Evolutionary conservation across 2,113 vertebrate species (phyloP).

Genomic region (Gymnocephalus cernua): DNA sequence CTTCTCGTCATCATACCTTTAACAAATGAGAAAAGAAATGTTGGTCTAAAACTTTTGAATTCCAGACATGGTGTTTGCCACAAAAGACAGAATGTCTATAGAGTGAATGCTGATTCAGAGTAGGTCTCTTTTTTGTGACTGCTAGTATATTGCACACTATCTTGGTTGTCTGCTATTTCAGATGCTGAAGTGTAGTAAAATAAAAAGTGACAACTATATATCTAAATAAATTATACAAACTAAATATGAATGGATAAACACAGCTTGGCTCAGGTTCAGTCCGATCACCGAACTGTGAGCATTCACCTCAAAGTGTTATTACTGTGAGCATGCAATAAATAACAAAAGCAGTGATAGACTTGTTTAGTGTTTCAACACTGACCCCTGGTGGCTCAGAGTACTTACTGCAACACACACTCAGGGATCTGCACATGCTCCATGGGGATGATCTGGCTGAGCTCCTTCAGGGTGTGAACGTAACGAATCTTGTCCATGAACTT

Average conservation of each 20-base stretch:
- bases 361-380: constrained; percentile 11
- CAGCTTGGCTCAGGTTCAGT: background rate
- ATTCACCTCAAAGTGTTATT: background rate
- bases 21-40: constrained; percentile 31
- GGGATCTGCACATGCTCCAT: constrained; percentile 98
- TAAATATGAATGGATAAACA: background rate
- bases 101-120: background rate
- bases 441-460: constrained; percentile 91
- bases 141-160: background rate
- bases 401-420: constrained; percentile 94
- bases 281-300: background rate
- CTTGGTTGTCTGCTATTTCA: background rate
- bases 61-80: too few relatives aligned
- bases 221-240: background rate
- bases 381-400: constrained; percentile 65
- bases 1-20: constrained; percentile 93
- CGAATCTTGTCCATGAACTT: constrained; percentile 97
- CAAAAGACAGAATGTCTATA: background rate
- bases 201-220: background rate
- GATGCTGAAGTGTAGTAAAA: background rate
- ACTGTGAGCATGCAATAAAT: background rate
- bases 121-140: too few relatives aligned
- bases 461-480: constrained; percentile 92
- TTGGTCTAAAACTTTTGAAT: background rate
- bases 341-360: background rate